Evolutionary conservation across 2,113 vertebrate genomes (phyloP).

Genomic region (Nansenia antarctica): DNA sequence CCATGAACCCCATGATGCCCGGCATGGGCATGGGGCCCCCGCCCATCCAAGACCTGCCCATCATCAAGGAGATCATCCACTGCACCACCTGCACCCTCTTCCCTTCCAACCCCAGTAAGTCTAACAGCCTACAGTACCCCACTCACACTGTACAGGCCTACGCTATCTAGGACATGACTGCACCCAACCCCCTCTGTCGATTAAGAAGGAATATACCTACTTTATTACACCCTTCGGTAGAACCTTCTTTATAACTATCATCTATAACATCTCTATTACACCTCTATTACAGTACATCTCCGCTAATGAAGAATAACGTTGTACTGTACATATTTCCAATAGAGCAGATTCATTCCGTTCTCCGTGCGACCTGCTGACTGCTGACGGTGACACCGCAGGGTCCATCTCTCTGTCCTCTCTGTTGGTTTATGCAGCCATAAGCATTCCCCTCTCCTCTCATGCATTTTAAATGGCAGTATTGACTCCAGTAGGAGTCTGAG

Average conservation of each 20-base stretch:
- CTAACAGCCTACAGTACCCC: neutral
- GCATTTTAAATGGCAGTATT: neutral
- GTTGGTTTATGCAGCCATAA: neutral
- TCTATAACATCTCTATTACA: neutral
- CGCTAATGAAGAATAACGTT: no score
- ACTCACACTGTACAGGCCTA: no score
- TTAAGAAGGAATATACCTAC: no score
- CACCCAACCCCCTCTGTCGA: no score
- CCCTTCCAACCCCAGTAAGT: constrained; percentile 93
- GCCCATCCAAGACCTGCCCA: constrained; percentile 85
- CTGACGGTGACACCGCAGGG: neutral
- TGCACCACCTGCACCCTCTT: constrained; percentile 97
- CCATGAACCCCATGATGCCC: constrained; percentile 92
- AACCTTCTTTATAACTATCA: neutral
- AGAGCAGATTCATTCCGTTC: neutral
- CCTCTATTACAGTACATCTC: no score
- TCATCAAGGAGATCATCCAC: constrained; percentile 95
- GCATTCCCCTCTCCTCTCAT: neutral
- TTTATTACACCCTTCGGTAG: no score
- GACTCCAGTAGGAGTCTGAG: neutral
- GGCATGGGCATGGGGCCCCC: constrained; percentile 89
- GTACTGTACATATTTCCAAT: no score
- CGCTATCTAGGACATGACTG: no score
- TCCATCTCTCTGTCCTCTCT: neutral
- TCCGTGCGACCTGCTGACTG: neutral